Evolutionary conservation across 2,888 invertebrate genomes (phyloP), one percentile per base, ranked within the genome.

Genomic region (Capitulum mitella): DNA sequence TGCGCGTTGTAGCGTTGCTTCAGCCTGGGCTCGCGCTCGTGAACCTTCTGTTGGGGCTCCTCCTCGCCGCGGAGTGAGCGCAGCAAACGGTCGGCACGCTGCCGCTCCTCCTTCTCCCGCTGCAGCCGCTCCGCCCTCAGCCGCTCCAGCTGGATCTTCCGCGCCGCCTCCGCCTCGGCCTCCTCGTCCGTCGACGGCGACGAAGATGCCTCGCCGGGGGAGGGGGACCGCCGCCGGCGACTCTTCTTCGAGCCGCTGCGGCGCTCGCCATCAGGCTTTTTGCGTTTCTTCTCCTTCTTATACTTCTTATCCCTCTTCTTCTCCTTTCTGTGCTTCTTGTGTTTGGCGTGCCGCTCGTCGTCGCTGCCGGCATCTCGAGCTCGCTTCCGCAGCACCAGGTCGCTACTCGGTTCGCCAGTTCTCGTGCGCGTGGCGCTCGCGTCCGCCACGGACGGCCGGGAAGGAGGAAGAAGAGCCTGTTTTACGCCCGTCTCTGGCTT

Each of bases 1-100:
- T 98, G 97, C 3, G 96, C 96, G 87, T 97, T 97, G 85, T 98
- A 98, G 86, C 93, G 93, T 84, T 93, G 92, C 82, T 90, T 89
- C 43, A 91, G 86, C 81, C 83, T 85, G 1, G 79, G 78, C 26
- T 77, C 85, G 54, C 26, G n/a, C n/a, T n/a, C n/a, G n/a, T n/a
- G n/a, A n/a, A n/a, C n/a, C n/a, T n/a, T n/a, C n/a, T n/a, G n/a
- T n/a, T n/a, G n/a, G n/a, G 81, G 84, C 83, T 80, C 79, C 80
- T 82, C 81, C 77, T 84, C 83, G n/a, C 83, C 81, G 10, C 85
- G 82, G 78, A 88, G 88, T n/a, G 90, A 90, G 82, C 89, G 87
- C 3, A 92, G 85, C 78, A 97, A 87, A 80, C 88, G 86, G 83
- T 93, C 90, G 8, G 93, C 89, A 84, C 89, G 91, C 78, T 87